These are phyloP conservation scores for Palythoa heliodiscus DNA, from an alignment of 92 coral and sea anemone species.

Conservation along the genomic window DNA sequence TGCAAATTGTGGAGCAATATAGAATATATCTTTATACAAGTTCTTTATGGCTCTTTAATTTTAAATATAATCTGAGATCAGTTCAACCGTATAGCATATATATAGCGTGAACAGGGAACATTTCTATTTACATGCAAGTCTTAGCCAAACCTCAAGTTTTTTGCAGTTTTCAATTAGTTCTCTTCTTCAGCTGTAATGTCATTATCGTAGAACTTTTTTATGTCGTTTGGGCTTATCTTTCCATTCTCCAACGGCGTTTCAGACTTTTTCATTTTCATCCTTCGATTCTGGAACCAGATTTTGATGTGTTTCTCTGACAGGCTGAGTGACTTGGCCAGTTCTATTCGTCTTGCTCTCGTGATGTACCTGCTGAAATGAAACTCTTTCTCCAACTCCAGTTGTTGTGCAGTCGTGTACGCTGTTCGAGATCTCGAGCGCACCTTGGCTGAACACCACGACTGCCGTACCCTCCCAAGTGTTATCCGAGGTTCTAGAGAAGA, in stretches of 20 bases:
- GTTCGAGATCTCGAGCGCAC: conserved; percentile 85
- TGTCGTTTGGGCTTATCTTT: conserved; percentile 72
- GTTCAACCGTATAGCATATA: background rate
- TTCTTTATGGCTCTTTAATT: background rate
- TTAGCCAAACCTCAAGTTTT: background rate
- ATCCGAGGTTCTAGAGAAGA: conserved; percentile 23
- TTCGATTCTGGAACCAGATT: conserved; percentile 87
- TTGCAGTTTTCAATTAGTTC: background rate
- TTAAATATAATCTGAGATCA: background rate
- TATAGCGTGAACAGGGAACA: background rate
- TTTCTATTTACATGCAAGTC: background rate
- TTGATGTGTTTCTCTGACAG: conserved; percentile 88
- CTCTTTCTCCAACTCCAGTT: conserved; percentile 84
- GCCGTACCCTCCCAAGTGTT: conserved; percentile 56
- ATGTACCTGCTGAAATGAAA: conserved; percentile 82
- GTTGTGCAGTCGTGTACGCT: conserved; percentile 83
- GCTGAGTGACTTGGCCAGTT: conserved; percentile 72
- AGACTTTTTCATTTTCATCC: conserved; percentile 86
- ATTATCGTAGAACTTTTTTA: conserved; percentile 66
- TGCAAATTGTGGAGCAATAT: background rate
- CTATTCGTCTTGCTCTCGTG: conserved; percentile 74
- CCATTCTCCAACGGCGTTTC: conserved; percentile 66
- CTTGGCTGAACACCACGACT: conserved; percentile 80
- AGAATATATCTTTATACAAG: background rate
- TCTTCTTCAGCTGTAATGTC: conserved; percentile 37